These are phyloP conservation scores for Junonia oenone DNA, from an alignment of 2,888 invertebrate species.

Conservation along the genomic window DNA sequence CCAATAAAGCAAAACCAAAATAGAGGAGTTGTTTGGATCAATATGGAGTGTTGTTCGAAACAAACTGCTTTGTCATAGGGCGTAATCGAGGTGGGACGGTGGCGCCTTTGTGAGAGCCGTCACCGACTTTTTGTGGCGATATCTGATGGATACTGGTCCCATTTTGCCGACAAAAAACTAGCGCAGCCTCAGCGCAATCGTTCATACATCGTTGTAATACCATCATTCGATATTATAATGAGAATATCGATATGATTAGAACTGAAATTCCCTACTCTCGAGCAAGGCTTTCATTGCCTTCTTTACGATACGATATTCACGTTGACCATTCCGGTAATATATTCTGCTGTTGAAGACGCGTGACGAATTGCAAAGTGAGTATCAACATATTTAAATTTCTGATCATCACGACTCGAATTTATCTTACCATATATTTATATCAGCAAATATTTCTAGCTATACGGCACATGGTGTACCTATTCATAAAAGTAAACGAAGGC, in stretches of 20 bases:
- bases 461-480: neutral
- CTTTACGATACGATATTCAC: neutral
- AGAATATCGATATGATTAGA: conserved; percentile 11
- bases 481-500: conserved; percentile 19
- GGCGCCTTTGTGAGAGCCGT: conserved; percentile 72
- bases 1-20: conserved; percentile 70
- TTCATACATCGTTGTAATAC: conserved; percentile 33
- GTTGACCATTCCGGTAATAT: neutral
- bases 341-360: neutral
- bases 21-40: conserved; percentile 74
- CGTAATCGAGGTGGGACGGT: conserved; percentile 75
- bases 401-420: neutral
- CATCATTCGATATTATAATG: conserved; percentile 8
- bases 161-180: conserved; percentile 69
- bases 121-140: conserved; percentile 71
- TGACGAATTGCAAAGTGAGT: conserved; percentile 4
- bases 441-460: neutral
- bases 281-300: neutral
- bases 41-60: conserved; percentile 73
- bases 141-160: conserved; percentile 78
- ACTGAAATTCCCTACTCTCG: neutral
- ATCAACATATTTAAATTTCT: conserved; percentile 5
- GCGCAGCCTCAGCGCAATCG: conserved; percentile 35
- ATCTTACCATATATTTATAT: neutral
- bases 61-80: conserved; percentile 77